Base-by-base conservation (phyloP, 92 coral and sea anemone genomes). In the Diadumene lineata region DNA sequence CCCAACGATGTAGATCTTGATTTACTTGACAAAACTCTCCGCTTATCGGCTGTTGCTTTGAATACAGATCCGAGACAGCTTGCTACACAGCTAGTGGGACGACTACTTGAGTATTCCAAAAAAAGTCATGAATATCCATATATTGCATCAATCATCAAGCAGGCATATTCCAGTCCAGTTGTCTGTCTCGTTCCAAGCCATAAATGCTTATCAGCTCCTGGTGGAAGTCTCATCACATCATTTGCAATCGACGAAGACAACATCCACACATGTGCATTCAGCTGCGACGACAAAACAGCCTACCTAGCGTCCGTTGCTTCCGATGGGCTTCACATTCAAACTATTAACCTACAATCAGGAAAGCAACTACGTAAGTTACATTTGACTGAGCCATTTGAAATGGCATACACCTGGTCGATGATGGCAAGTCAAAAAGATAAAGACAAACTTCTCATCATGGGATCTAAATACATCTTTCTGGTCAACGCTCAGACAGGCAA, bases 61-160 rank as follows among this genome's bases (percentile, higher is more conserved):
- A 85, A 73, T 55, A 34, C 74, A 29, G 98, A 93, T 56, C 82
- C 93, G 34, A 79, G 87, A 34, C 98, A 93, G 60, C 85, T 93
- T 28, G 87, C 93, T n/a, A 76, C 98, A 21, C 98, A 93, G 56
- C 89, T 93, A 24, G 77, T 93, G 43, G 97, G 97, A 25, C 88
- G 98, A 23, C 87, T 93, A 15, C 80, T 69, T 26, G 48, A 81
- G 46, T 58, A 46, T 60, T 63, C 78, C 48, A 69, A 80, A 16
- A 74, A 79, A 50, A 79, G 60, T 50, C 27, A 79, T 9, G 69
- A 82, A 11, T 48, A 69, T 65, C 85, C 83, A 33, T 51, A 53
- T 73, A 68, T 93, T 16, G 44, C 70, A 50, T 61, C 63, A n/a
- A 74, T 93, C 19, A 81, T 93, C 44, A 78, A 87, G 56, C 86